phyloP scores from a whole-genome alignment of 2,888 invertebrate genomes.

The Drosophila fungiperda region DNA sequence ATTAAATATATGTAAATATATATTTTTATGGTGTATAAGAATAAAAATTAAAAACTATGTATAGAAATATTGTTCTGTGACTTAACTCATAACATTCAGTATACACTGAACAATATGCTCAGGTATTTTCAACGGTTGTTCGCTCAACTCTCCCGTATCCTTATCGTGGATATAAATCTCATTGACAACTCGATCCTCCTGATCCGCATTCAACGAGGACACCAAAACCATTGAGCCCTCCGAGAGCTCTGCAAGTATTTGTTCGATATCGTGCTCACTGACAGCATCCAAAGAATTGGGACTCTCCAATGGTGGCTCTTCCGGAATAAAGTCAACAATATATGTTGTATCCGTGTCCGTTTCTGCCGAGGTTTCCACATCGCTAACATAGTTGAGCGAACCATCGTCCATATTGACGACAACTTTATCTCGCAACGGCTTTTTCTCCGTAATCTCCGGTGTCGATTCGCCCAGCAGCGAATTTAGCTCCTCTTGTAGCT shows the following conservation, averaged over 20 bases:
- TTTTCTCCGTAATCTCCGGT: slow-evolving; percentile 12
- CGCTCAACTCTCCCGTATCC: slow-evolving; percentile 80
- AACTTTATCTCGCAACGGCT: slow-evolving; percentile 30
- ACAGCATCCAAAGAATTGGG: slow-evolving; percentile 7
- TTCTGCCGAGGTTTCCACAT: slow-evolving; percentile 20
- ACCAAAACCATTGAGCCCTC: slow-evolving; percentile 84
- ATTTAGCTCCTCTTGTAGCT: slow-evolving; percentile 61
- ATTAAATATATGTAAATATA: slow-evolving; percentile 3
- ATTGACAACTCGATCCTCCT: slow-evolving; percentile 79
- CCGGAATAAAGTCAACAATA: slow-evolving; percentile 45
- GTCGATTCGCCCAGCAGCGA: slow-evolving; percentile 52
- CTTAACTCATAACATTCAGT: slow-evolving; percentile 79
- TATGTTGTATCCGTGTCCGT: slow-evolving; percentile 20
- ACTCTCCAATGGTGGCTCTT: slow-evolving; percentile 2
- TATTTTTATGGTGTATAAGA: background rate
- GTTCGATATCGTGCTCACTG: slow-evolving; percentile 78
- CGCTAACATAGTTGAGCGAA: slow-evolving; percentile 47
- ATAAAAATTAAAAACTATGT: slow-evolving; percentile 11
- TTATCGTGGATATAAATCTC: slow-evolving; percentile 84
- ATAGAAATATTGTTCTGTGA: slow-evolving; percentile 6
- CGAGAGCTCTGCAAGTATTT: slow-evolving; percentile 80
- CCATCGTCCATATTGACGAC: slow-evolving; percentile 59
- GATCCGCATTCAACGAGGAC: slow-evolving; percentile 79
- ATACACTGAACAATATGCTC: slow-evolving; percentile 83
- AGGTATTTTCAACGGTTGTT: slow-evolving; percentile 84